Evolutionary conservation across 2,797 vertebrate species (phyloP), one percentile per base, ranked within the genome.

Genomic region (Heterohyrax brucei): DNA sequence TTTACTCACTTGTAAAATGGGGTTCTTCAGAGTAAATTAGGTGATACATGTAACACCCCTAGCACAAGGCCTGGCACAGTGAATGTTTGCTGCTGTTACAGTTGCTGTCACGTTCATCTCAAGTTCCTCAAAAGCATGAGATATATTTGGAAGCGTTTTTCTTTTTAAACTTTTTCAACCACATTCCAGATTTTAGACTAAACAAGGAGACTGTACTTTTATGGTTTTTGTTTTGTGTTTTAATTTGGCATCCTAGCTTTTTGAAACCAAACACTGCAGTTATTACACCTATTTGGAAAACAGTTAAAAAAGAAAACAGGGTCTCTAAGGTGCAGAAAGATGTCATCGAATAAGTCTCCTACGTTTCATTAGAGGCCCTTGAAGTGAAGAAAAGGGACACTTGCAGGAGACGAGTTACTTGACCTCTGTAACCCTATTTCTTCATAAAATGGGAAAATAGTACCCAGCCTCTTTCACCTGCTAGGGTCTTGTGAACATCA

Each of bases 181-280:
- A 30, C 70, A 66, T 64, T 95, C 92, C 26, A 39, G 5, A 14
- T 81, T 28, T 81, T 92, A 46, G 56, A 89, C 22, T 50, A 64
- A 84, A 28, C 39, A 79, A 84, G 61, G 30, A 79, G n/a, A n/a
- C 21, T 46, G 1, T 48, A 10, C n/a, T 80, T 73, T 87, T 66
- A 72, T 50, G 61, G 78, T 44, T 95, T 88, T 68, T 62, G n/a
- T 33, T 80, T 30, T 95, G 73, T 9, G 39, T 84, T 84, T 59
- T 79, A 76, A n/a, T 46, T 24, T 50, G 70, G 68, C 28, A n/a
- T 28, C 26, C 28, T 5, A 26, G 62, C 62, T 87, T 66, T 62
- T 64, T 30, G 91, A 85, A 76, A 92, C 33, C 77, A 33, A 12
- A 39, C 72, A 28, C 33, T 72, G 8, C 13, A 48, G 13, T 64